Evolutionary conservation across 2,113 vertebrate species (phyloP).

Genomic region (Pygoscelis antarcticus): DNA sequence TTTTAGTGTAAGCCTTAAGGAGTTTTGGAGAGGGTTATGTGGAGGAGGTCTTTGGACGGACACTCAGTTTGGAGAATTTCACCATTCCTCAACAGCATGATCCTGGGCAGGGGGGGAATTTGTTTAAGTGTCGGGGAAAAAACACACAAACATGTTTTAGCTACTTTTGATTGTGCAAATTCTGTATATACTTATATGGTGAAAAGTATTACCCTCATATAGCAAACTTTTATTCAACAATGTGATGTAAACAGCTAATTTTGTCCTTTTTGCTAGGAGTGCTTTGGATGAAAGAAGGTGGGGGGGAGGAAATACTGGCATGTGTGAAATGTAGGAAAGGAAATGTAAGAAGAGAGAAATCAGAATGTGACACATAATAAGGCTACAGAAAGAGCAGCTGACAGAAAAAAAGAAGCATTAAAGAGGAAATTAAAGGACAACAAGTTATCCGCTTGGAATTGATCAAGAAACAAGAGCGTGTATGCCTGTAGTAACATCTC

Average conservation of each 20-base stretch:
- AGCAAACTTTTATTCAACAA: constrained; percentile 22
- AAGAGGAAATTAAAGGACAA: constrained; percentile 56
- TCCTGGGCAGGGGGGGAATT: not conserved
- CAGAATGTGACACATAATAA: constrained; percentile 29
- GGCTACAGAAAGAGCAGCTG: constrained; percentile 39
- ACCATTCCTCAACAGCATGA: not conserved
- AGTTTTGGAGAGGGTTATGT: not conserved
- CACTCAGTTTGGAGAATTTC: not conserved
- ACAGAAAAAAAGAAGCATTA: constrained; percentile 45
- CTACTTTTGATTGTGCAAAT: not conserved
- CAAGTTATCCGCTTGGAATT: constrained; percentile 43
- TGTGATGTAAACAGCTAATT: constrained; percentile 19
- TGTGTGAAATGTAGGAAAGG: constrained; percentile 51
- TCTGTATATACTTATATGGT: not conserved
- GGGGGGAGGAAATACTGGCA: not conserved
- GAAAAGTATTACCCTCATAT: not conserved
- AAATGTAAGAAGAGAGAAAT: constrained; percentile 56
- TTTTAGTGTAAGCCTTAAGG: not conserved
- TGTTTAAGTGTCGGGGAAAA: not conserved
- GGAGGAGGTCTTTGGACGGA: not conserved
- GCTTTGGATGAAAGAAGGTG: not conserved
- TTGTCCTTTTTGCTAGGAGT: constrained; percentile 25
- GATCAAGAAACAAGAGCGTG: constrained; percentile 36
- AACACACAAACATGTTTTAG: not conserved
- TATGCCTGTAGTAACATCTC: constrained; percentile 61